A percentile compares a stretch with the other conserved stretches of the same genome.
Evolutionary conservation across 2,113 vertebrate species (phyloP).

Genomic region (Rhegmatorhina hoffmannsi): DNA sequence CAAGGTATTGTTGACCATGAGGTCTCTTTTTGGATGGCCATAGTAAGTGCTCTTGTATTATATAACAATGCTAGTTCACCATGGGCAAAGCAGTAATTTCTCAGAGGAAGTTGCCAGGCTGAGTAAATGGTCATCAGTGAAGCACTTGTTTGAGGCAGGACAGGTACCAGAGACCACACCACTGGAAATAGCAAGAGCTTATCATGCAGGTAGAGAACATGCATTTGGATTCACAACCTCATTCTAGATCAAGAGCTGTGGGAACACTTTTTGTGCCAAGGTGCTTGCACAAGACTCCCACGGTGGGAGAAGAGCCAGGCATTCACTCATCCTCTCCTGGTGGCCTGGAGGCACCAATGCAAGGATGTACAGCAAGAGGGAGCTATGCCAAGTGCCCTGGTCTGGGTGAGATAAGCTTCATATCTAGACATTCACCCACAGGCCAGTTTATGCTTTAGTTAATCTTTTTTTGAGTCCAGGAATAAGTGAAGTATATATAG

Average conservation of each 20-base stretch:
- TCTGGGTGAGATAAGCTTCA: not conserved
- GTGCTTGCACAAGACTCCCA: accelerated
- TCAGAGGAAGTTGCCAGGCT: not conserved
- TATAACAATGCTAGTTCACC: not conserved
- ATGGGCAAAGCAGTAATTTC: not conserved
- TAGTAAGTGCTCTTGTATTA: not conserved
- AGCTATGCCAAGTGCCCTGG: not conserved
- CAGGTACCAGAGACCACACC: not conserved
- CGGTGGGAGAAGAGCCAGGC: not conserved
- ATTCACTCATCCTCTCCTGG: accelerated
- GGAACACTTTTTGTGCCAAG: not conserved
- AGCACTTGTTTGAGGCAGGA: not conserved
- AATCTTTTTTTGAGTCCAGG: not conserved
- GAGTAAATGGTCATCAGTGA: not conserved
- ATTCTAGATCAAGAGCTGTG: not conserved
- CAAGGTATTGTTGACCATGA: not conserved
- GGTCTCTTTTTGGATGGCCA: not conserved
- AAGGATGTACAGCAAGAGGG: not conserved
- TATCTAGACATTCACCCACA: not conserved
- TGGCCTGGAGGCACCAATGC: not conserved
- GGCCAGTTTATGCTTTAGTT: not conserved
- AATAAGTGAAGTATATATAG: not conserved
- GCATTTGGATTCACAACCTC: not conserved
- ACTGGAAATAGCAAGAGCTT: accelerated
- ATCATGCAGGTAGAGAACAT: accelerated